phyloP scores from a whole-genome alignment of 2,797 vertebrate genomes.

The Hypotaenidia okinawae region DNA sequence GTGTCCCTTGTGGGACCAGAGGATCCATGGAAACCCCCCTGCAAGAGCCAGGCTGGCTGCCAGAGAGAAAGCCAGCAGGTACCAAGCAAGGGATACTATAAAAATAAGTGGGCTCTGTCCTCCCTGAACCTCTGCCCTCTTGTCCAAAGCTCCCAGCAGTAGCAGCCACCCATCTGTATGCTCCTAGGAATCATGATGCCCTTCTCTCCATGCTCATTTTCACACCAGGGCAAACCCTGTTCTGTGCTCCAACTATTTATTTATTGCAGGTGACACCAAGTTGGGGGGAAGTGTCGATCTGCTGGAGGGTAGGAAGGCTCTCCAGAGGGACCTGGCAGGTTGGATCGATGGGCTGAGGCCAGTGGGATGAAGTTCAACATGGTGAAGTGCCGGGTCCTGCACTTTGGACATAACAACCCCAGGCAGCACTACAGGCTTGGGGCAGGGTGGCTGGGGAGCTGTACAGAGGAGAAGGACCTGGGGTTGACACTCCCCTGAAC shows the following conservation, averaged over 20 bases:
- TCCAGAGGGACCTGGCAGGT: no score
- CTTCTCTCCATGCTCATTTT: background rate
- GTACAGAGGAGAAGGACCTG: no score
- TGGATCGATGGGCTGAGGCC: no score
- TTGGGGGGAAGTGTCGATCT: no score
- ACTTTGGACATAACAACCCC: no score
- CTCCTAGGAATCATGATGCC: background rate
- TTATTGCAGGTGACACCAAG: no score
- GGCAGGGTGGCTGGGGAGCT: no score
- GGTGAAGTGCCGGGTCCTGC: no score
- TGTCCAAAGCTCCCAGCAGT: background rate
- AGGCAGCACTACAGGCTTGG: no score
- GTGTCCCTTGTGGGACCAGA: background rate
- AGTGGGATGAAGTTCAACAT: no score
- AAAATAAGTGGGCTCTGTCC: background rate
- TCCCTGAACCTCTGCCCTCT: background rate
- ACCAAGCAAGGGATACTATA: background rate
- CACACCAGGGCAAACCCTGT: background rate
- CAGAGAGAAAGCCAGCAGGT: background rate
- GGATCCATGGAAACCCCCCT: background rate
- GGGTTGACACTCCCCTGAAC: no score
- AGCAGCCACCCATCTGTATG: accelerated
- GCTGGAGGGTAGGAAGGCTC: no score
- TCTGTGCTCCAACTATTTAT: background rate
- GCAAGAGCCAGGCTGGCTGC: background rate